Conservation (phyloP, 2,888 invertebrate genomes). For the Synanthedon tipuliformis region DNA sequence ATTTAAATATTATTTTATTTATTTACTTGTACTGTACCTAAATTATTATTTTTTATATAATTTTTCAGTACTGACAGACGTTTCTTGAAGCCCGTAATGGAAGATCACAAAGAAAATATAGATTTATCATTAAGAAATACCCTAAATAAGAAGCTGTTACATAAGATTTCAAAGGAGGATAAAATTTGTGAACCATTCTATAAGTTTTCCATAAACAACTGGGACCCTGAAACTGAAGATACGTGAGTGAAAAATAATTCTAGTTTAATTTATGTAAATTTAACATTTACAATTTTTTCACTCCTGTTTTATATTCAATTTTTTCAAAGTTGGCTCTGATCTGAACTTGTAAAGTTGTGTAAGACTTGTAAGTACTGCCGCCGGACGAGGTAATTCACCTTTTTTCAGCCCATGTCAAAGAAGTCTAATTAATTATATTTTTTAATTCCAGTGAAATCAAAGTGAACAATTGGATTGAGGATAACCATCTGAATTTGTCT, state of each 20-base stretch:
- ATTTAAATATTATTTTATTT: too few relatives aligned
- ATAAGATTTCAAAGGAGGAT: constrained; percentile 33
- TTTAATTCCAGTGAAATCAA: constrained; percentile 26
- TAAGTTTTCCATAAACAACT: constrained; percentile 71
- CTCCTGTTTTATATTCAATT: too few relatives aligned
- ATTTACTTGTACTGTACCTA: too few relatives aligned
- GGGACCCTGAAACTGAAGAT: constrained; percentile 68
- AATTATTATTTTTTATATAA: too few relatives aligned
- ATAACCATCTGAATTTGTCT: constrained; percentile 53
- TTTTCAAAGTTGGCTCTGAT: too few relatives aligned
- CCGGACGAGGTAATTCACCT: too few relatives aligned
- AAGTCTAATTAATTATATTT: neutral
- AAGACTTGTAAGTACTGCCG: too few relatives aligned
- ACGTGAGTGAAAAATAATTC: constrained; percentile 22
- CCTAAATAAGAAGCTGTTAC: constrained; percentile 29
- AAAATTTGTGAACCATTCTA: constrained; percentile 72
- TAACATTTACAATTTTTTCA: too few relatives aligned
- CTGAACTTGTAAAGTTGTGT: too few relatives aligned
- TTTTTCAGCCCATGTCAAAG: too few relatives aligned
- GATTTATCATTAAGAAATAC: constrained; percentile 30
- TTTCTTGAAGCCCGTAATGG: neutral
- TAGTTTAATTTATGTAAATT: constrained; percentile 9
- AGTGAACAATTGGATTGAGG: constrained; percentile 54
- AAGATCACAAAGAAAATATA: constrained; percentile 26
- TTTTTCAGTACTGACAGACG: too few relatives aligned